Percentiles rank a stretch among this genome's conserved stretches.
Evolutionary conservation across 2,113 vertebrate genomes (phyloP).

Genomic region (human (Homo sapiens)): GRCh38 chr12:101188501-101189000

Average conservation of each 20-base stretch:
- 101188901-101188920: neutral
- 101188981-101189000: neutral
- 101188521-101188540: neutral
- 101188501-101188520: neutral
- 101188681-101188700: neutral
- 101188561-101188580: neutral
- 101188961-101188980: neutral
- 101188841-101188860: neutral
- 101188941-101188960: neutral
- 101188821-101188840: neutral
- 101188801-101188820: conserved; percentile 2
- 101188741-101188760: neutral
- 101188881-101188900: neutral
- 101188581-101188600: neutral
- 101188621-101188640: neutral
- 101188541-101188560: neutral
- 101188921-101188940: neutral
- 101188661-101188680: neutral
- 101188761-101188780: neutral
- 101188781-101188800: neutral
- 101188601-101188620: neutral
- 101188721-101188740: too few species aligned
- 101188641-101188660: neutral
- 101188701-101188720: neutral
- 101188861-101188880: neutral